Evolutionary conservation across 2,113 vertebrate genomes (phyloP).

Genomic region (Nothocercus julius): DNA sequence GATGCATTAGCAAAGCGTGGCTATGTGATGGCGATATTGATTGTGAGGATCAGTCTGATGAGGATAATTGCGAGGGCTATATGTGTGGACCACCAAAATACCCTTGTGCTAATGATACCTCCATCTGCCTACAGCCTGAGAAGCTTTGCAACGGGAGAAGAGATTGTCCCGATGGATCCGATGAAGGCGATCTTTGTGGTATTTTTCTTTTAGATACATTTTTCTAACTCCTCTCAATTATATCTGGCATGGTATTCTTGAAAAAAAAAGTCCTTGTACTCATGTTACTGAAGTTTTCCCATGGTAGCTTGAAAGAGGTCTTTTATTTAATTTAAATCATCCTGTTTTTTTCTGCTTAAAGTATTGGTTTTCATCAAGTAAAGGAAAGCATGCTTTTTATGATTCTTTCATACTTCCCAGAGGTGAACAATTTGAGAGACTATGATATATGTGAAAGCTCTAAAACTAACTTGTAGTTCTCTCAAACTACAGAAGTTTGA

Average conservation of each 20-base stretch:
- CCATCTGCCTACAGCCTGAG: slow-evolving; percentile 91
- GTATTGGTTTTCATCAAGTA: not conserved
- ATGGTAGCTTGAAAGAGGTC: not conserved
- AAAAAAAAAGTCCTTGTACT: not conserved
- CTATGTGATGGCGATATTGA: slow-evolving; percentile 98
- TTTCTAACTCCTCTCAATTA: not conserved
- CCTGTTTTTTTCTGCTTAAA: not conserved
- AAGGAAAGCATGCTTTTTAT: not conserved
- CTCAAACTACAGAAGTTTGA: not conserved
- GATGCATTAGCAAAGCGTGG: slow-evolving; percentile 98
- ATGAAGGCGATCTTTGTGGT: slow-evolving; percentile 96
- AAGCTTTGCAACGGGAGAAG: slow-evolving; percentile 94
- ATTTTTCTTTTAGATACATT: slow-evolving; percentile 59
- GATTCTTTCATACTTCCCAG: fast-evolving
- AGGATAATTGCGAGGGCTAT: slow-evolving; percentile 90
- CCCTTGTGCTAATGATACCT: slow-evolving; percentile 92
- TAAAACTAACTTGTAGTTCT: not conserved
- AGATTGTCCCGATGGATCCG: slow-evolving; percentile 94
- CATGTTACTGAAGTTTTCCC: not conserved
- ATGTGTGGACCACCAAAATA: slow-evolving; percentile 95
- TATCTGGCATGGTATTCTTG: not conserved
- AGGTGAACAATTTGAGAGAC: not conserved
- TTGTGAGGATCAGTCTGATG: slow-evolving; percentile 97
- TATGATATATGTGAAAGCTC: not conserved
- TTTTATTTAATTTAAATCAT: not conserved